Percentiles rank a stretch among this genome's conserved stretches.
Evolutionary conservation across 2,113 vertebrate genomes (phyloP).

Genomic region (Ondatra zibethicus): DNA sequence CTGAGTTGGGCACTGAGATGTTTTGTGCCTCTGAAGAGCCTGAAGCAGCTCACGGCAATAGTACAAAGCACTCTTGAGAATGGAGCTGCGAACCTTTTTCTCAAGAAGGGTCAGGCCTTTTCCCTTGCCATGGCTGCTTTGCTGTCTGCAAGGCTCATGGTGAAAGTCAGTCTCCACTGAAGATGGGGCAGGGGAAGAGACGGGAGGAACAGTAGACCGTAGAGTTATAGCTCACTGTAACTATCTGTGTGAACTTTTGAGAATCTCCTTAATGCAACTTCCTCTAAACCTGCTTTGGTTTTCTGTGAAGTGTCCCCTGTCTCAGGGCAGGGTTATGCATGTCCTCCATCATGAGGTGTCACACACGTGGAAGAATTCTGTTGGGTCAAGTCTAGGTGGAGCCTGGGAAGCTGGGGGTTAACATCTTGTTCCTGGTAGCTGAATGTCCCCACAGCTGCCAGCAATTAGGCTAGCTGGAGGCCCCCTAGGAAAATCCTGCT

Average conservation of each 20-base stretch:
- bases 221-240: neutral
- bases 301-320: neutral
- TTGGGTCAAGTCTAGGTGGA: neutral
- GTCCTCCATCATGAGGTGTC: neutral
- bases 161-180: neutral
- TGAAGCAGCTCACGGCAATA: neutral
- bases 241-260: neutral
- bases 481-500: slow-evolving; percentile 57
- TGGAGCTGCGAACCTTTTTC: too few species aligned
- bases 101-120: neutral
- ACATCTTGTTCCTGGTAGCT: slow-evolving; percentile 13
- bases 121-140: neutral
- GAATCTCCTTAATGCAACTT: neutral
- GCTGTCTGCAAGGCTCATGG: neutral
- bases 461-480: slow-evolving; percentile 67
- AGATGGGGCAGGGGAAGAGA: neutral
- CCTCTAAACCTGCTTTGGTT: neutral
- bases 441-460: slow-evolving; percentile 66
- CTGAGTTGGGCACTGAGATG: neutral
- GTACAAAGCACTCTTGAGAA: neutral
- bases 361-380: neutral
- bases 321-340: too few species aligned
- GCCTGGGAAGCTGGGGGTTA: slow-evolving; percentile 58
- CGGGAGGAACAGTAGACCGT: neutral
- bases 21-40: neutral